Conservation (phyloP, 2,113 vertebrate genomes). For the Centropus bengalensis region DNA sequence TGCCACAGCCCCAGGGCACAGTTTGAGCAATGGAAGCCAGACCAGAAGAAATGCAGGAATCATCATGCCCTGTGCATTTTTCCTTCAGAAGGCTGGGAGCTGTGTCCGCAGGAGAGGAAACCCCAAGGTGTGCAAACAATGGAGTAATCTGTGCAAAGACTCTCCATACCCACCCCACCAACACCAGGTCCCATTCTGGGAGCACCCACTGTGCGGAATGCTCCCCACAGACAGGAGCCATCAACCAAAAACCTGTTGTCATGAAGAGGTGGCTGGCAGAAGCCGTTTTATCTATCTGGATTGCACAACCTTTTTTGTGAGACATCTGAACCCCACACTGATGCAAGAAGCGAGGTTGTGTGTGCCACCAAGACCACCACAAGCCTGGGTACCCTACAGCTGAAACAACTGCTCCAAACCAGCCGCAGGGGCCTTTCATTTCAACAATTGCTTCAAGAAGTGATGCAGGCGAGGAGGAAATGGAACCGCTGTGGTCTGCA, state of each 20-base stretch:
- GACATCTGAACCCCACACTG: background rate
- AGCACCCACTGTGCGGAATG: background rate
- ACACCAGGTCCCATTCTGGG: accelerated
- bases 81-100: background rate
- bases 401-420: background rate
- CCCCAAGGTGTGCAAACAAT: background rate
- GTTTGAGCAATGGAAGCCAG: background rate
- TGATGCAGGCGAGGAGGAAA: background rate
- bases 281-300: background rate
- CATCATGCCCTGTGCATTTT: background rate
- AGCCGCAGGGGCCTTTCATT: background rate
- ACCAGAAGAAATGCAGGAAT: background rate
- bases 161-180: background rate
- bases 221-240: background rate
- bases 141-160: background rate
- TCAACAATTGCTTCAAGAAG: accelerated
- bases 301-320: background rate
- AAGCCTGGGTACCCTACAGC: accelerated
- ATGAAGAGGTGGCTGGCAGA: background rate
- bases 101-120: background rate
- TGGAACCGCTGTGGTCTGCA: background rate
- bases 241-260: background rate
- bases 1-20: background rate
- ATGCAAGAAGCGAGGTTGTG: background rate
- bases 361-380: background rate